Conservation (phyloP, 2,113 vertebrate genomes). For the Stegostoma tigrinum region DNA sequence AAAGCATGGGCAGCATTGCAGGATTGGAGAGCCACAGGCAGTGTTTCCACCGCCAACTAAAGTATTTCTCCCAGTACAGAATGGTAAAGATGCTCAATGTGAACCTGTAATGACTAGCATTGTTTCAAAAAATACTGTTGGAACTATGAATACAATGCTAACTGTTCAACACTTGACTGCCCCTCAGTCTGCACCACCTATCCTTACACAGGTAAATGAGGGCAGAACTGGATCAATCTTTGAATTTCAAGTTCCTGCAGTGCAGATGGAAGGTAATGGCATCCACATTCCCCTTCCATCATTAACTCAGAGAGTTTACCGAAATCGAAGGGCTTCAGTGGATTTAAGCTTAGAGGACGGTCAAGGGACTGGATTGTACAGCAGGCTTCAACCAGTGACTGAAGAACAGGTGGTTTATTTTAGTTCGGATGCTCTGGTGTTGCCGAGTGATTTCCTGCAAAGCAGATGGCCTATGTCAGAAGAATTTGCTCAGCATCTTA, state of each 20-base stretch:
- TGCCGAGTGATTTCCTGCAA: slow-evolving; percentile 67
- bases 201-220: slow-evolving; percentile 66
- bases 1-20: background rate
- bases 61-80: background rate
- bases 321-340: slow-evolving; percentile 70
- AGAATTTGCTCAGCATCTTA: slow-evolving; percentile 63
- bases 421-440: slow-evolving; percentile 67
- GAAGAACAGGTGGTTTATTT: slow-evolving; percentile 73
- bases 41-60: background rate
- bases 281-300: slow-evolving; percentile 48
- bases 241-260: slow-evolving; percentile 67
- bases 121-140: background rate
- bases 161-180: slow-evolving; percentile 66
- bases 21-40: background rate
- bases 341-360: slow-evolving; percentile 76
- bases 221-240: slow-evolving; percentile 70
- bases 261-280: slow-evolving; percentile 3
- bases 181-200: slow-evolving; percentile 79
- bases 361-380: slow-evolving; percentile 52
- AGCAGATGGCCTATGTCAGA: slow-evolving; percentile 46
- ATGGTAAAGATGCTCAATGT: slow-evolving; percentile 19
- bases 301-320: slow-evolving; percentile 61
- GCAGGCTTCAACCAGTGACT: slow-evolving; percentile 84
- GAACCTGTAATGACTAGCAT: background rate
- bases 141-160: background rate